Evolutionary conservation across 2,888 invertebrate genomes (phyloP).

Genomic region (Stenurella melanura): DNA sequence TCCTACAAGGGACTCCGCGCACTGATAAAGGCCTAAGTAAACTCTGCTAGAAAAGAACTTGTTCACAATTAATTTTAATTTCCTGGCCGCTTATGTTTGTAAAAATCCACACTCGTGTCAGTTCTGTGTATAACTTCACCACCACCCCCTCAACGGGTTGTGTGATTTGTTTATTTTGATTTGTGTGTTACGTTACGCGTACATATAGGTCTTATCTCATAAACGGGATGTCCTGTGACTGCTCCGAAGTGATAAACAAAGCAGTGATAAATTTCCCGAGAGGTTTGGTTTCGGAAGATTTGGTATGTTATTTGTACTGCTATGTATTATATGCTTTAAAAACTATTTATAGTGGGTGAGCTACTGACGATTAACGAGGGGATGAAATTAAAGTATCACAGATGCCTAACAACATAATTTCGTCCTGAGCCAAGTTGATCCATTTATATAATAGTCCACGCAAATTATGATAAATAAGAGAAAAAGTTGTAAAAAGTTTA

Average conservation of each 20-base stretch:
- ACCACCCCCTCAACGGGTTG: slow-evolving; percentile 23
- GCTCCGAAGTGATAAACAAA: slow-evolving; percentile 58
- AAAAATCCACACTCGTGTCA: slow-evolving; percentile 22
- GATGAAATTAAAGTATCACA: background rate
- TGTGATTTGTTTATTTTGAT: slow-evolving; percentile 47
- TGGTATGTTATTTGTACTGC: slow-evolving; percentile 34
- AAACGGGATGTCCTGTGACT: slow-evolving; percentile 66
- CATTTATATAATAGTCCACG: background rate
- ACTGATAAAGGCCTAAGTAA: slow-evolving; percentile 33
- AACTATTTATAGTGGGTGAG: background rate
- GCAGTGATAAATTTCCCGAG: slow-evolving; percentile 43
- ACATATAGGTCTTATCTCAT: slow-evolving; percentile 36
- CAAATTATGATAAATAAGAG: too few species aligned
- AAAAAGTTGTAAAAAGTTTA: too few species aligned
- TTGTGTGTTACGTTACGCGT: slow-evolving; percentile 35
- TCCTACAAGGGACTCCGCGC: slow-evolving; percentile 24
- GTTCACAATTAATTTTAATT: slow-evolving; percentile 49
- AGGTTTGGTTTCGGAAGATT: slow-evolving; percentile 27
- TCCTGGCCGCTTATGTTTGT: slow-evolving; percentile 34
- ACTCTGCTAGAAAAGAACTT: slow-evolving; percentile 32
- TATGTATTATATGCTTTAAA: background rate
- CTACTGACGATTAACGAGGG: background rate
- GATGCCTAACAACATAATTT: too few species aligned
- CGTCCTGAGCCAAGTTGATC: too few species aligned
- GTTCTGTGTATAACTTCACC: slow-evolving; percentile 33